phyloP scores from a whole-genome alignment of 2,888 invertebrate species.

The Drosophila mayaguana region DNA sequence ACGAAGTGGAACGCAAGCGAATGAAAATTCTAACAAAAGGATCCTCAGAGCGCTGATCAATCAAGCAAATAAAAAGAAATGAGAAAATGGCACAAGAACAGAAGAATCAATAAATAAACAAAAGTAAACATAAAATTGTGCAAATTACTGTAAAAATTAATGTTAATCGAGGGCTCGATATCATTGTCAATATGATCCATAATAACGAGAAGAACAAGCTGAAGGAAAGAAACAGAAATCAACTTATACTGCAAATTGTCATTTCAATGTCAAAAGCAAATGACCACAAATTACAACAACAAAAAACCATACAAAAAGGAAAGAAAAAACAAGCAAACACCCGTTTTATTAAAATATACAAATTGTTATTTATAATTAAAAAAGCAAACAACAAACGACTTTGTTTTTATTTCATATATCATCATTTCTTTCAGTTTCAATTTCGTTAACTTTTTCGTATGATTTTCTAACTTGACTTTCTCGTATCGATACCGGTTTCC shows the following conservation, averaged over 20 bases:
- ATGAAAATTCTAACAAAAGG: constrained; percentile 64
- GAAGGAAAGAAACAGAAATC: constrained; percentile 9
- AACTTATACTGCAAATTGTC: constrained; percentile 48
- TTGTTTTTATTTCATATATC: constrained; percentile 74
- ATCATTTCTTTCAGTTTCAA: constrained; percentile 17
- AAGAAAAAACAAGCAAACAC: constrained; percentile 28
- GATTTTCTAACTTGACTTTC: constrained; percentile 14
- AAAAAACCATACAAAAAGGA: constrained; percentile 14
- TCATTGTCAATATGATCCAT: constrained; percentile 39
- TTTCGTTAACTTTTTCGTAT: constrained; percentile 4
- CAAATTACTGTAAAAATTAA: constrained; percentile 33
- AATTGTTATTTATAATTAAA: constrained; percentile 85
- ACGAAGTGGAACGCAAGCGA: constrained; percentile 66
- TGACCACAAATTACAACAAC: constrained; percentile 56
- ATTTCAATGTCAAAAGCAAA: constrained; percentile 47
- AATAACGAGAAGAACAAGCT: constrained; percentile 14
- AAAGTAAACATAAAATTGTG: constrained; percentile 28
- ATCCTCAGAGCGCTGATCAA: constrained; percentile 64
- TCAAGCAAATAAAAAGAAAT: constrained; percentile 33
- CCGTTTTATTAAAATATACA: constrained; percentile 83
- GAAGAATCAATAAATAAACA: not conserved
- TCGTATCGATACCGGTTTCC: constrained; percentile 48
- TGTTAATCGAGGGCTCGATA: constrained; percentile 53
- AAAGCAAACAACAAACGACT: constrained; percentile 71
- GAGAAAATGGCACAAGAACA: constrained; percentile 17